These are phyloP conservation scores for Agonopterix subpropinquella DNA, from an alignment of 2,888 invertebrate genomes.

Conservation along the genomic window DNA sequence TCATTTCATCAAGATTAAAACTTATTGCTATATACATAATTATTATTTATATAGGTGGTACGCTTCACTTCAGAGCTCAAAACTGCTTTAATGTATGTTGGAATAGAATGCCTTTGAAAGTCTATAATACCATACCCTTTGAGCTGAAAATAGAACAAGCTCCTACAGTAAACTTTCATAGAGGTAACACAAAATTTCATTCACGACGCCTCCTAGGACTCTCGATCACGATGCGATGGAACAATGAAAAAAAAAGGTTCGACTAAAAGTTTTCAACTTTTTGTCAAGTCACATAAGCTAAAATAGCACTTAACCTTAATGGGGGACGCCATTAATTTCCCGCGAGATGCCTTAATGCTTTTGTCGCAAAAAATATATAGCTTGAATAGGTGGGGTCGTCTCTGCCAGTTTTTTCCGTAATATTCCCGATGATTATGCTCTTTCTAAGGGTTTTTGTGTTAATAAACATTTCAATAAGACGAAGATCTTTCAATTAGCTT, in stretches of 20 bases:
- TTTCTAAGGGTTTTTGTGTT: constrained; percentile 8
- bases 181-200: constrained; percentile 13
- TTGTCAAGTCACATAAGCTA: constrained; percentile 58
- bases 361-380: constrained; percentile 47
- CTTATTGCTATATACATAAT: no score
- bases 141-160: not conserved
- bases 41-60: no score
- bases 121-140: no score
- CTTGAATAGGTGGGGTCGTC: constrained; percentile 37
- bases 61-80: no score
- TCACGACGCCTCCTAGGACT: constrained; percentile 8
- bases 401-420: constrained; percentile 29
- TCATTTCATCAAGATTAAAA: no score
- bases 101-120: no score
- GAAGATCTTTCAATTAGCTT: constrained; percentile 18
- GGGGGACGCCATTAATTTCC: constrained; percentile 55
- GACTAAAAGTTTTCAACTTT: constrained; percentile 44
- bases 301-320: constrained; percentile 66
- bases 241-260: constrained; percentile 35
- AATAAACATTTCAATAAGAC: constrained; percentile 21
- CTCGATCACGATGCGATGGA: constrained; percentile 13
- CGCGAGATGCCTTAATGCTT: constrained; percentile 53
- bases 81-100: no score
- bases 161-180: constrained; percentile 5
- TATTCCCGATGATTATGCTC: constrained; percentile 14